A percentile compares a stretch with the other conserved stretches of the same genome.
These are phyloP conservation scores for Xerus rutilus DNA, from an alignment of 2,797 vertebrate species.

Conservation along the genomic window DNA sequence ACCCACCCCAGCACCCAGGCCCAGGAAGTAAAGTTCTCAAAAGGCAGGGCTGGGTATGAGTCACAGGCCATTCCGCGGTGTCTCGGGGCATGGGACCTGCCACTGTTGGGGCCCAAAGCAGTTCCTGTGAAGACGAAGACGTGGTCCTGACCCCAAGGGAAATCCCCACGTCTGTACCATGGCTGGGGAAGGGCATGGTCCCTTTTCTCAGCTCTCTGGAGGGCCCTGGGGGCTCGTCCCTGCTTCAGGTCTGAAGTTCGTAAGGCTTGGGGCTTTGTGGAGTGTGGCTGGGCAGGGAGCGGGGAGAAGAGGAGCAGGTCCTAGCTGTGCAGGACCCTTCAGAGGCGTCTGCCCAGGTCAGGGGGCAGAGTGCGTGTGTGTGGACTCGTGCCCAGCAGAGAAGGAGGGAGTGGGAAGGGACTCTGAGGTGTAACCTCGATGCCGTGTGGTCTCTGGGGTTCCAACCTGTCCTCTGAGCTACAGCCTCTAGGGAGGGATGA, in stretches of 20 bases:
- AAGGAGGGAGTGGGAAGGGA: background rate
- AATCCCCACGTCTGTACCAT: background rate
- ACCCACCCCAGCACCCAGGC: background rate
- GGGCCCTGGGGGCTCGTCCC: background rate
- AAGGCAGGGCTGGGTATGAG: slow-evolving; percentile 57
- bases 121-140: slow-evolving; percentile 48
- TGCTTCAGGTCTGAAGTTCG: background rate
- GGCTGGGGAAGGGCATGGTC: background rate
- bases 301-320: fast-evolving
- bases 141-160: background rate
- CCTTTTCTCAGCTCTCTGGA: background rate
- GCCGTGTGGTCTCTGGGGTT: background rate
- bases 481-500: background rate
- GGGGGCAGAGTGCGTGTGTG: fast-evolving
- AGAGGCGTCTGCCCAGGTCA: background rate
- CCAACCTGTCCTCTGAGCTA: no score
- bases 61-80: slow-evolving; percentile 68
- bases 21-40: slow-evolving; percentile 73
- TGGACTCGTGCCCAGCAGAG: background rate
- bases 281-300: fast-evolving
- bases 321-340: background rate
- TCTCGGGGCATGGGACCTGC: slow-evolving; percentile 9
- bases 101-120: background rate
- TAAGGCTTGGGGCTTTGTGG: background rate
- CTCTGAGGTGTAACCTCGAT: background rate